phyloP scores from a whole-genome alignment of 2,797 vertebrate genomes.

The Hylomyscus alleni region DNA sequence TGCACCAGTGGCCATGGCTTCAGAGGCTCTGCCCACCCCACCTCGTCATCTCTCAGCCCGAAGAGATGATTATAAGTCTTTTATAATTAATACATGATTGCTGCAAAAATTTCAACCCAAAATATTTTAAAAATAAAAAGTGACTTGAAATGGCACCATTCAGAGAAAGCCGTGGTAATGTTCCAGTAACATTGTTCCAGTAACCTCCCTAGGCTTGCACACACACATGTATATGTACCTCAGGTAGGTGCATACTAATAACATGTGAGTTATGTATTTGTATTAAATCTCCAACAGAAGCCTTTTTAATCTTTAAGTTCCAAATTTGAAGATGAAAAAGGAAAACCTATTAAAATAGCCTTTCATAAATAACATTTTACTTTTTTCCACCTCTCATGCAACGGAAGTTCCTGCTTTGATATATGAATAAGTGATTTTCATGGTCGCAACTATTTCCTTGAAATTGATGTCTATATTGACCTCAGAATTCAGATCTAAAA shows the following conservation, averaged over 20 bases:
- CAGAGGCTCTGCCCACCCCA: accelerated
- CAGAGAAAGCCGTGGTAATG: background rate
- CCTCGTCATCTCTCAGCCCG: too few species aligned
- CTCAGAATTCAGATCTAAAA: slow-evolving; percentile 39
- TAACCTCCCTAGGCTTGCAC: background rate
- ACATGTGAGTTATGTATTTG: background rate
- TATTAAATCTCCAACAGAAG: slow-evolving; percentile 12
- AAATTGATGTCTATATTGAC: background rate
- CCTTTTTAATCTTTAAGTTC: slow-evolving; percentile 42
- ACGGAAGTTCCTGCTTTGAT: background rate
- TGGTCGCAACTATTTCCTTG: background rate
- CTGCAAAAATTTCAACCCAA: background rate
- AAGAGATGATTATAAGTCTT: background rate
- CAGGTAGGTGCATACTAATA: background rate
- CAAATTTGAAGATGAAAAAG: slow-evolving; percentile 11
- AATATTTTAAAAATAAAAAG: slow-evolving; percentile 45
- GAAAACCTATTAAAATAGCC: slow-evolving; percentile 4
- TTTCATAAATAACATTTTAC: slow-evolving; percentile 31
- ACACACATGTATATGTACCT: background rate
- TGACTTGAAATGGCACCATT: background rate
- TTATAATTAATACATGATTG: slow-evolving; percentile 9
- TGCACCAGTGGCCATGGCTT: background rate
- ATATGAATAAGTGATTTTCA: background rate
- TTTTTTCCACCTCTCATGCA: background rate
- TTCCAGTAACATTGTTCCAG: background rate